phyloP scores from a whole-genome alignment of 2,888 invertebrate species.

The Habroteleia sp. region DNA sequence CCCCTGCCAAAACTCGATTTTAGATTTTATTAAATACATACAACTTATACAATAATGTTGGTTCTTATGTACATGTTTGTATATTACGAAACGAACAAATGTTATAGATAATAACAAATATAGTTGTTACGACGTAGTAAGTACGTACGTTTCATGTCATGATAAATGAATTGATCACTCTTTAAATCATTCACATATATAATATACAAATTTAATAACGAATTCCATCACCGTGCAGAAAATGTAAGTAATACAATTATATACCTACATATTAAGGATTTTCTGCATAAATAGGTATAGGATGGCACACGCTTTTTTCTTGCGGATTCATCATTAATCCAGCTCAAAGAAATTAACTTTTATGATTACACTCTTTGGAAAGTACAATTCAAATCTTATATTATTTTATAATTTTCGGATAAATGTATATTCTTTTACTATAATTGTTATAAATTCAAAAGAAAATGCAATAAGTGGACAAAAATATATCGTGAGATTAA shows the following conservation, averaged over 20 bases:
- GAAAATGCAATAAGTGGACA: too few relatives aligned
- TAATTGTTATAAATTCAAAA: too few relatives aligned
- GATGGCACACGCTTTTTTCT: conserved; percentile 52
- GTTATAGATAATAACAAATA: conserved; percentile 55
- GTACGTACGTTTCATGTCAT: conserved; percentile 16
- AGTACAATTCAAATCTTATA: too few relatives aligned
- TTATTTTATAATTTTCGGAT: too few relatives aligned
- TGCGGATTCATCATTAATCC: conserved; percentile 20
- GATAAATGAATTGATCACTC: conserved; percentile 9
- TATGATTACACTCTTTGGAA: too few relatives aligned
- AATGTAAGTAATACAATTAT: conserved; percentile 53
- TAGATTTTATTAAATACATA: conserved; percentile 65
- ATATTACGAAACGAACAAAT: conserved; percentile 72
- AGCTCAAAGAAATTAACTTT: conserved; percentile 30
- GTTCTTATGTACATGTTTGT: conserved; percentile 77
- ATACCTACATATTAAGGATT: conserved; percentile 69
- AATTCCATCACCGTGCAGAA: conserved; percentile 9
- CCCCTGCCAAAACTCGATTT: conserved; percentile 77
- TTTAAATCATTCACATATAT: conserved; percentile 14
- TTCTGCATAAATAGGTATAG: conserved; percentile 69
- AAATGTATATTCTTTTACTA: too few relatives aligned
- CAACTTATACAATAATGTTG: conserved; percentile 74
- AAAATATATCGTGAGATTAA: too few relatives aligned
- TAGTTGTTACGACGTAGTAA: conserved; percentile 58
- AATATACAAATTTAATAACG: conserved; percentile 11